These are phyloP conservation scores for Pelochelys cantorii DNA, from an alignment of 2,797 vertebrate species.

Conservation along the genomic window DNA sequence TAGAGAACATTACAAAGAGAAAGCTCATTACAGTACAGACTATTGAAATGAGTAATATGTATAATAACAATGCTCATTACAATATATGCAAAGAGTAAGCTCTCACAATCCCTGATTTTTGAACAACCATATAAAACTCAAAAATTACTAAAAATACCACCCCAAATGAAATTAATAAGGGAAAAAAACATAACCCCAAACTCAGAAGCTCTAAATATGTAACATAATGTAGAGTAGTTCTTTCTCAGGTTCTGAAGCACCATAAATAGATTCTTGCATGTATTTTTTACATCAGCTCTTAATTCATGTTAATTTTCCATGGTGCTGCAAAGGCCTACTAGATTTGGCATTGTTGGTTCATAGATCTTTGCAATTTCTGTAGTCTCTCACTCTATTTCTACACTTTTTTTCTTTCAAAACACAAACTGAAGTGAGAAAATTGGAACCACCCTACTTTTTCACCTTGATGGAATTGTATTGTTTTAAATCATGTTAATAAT, in stretches of 20 bases:
- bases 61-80: not conserved
- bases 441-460: not conserved
- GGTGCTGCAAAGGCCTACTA: accelerated
- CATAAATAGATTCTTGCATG: not conserved
- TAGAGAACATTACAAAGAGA: not conserved
- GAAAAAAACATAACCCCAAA: not conserved
- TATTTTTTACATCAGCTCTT: not conserved
- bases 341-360: not conserved
- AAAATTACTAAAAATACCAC: not conserved
- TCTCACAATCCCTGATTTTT: not conserved
- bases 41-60: not conserved
- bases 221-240: accelerated
- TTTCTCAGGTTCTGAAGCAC: not conserved
- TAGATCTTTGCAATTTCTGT: not conserved
- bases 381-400: not conserved
- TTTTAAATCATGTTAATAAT: conserved; percentile 4
- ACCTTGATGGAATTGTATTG: not conserved
- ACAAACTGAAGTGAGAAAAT: not conserved
- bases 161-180: not conserved
- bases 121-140: not conserved
- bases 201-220: not conserved
- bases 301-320: not conserved
- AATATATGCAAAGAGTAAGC: not conserved
- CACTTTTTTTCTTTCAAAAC: not conserved
- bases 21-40: not conserved